These are phyloP conservation scores for Crepidodera aurea DNA, from an alignment of 2,888 invertebrate species.

Conservation along the genomic window DNA sequence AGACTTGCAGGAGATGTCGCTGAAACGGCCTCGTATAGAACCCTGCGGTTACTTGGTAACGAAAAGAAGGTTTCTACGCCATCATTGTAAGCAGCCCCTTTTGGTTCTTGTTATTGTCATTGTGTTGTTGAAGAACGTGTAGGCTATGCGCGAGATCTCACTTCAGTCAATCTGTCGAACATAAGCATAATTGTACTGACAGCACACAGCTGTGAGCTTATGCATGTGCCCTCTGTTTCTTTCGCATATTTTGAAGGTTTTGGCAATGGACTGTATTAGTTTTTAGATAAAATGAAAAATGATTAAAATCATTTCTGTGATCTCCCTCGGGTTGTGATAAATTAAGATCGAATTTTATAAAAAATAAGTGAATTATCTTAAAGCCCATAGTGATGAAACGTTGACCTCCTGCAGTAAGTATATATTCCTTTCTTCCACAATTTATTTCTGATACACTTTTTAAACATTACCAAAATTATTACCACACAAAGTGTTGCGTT, in stretches of 20 bases:
- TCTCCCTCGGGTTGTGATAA: conserved; percentile 44
- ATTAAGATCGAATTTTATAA: conserved; percentile 37
- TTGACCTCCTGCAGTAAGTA: conserved; percentile 43
- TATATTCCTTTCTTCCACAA: conserved; percentile 29
- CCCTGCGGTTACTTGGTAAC: neutral
- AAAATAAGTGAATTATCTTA: conserved; percentile 36
- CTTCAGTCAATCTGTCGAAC: conserved; percentile 18
- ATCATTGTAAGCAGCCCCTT: neutral
- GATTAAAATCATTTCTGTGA: conserved; percentile 43
- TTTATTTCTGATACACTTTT: neutral
- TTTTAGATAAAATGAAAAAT: conserved; percentile 39
- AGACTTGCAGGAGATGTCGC: neutral
- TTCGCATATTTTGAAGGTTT: conserved; percentile 29
- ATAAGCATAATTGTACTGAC: conserved; percentile 23
- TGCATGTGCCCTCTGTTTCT: conserved; percentile 36
- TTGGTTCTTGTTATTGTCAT: conserved; percentile 19
- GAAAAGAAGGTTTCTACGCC: neutral
- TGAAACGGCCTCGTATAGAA: neutral
- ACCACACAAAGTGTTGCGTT: conserved; percentile 5
- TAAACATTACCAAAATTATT: neutral
- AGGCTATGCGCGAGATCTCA: neutral
- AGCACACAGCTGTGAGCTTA: conserved; percentile 43
- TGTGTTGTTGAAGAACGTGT: conserved; percentile 9
- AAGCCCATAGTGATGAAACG: conserved; percentile 38
- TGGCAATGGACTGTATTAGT: conserved; percentile 24